A percentile compares a stretch with the other conserved stretches of the same genome.
phyloP scores from a whole-genome alignment of 2,113 vertebrate genomes.

The Sclerurus mexicanus region DNA sequence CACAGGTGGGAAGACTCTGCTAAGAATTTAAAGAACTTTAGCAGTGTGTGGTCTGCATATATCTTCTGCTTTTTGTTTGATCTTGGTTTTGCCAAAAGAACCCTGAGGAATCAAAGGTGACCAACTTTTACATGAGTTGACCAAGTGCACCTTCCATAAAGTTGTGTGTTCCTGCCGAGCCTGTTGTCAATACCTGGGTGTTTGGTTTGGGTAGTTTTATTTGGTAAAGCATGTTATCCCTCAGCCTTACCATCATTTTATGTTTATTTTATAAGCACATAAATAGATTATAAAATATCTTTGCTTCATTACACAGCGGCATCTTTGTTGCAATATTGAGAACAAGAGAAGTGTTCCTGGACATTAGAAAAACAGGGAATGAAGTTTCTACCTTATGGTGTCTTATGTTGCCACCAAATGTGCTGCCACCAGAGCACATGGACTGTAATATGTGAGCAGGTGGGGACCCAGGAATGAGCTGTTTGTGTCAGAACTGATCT shows the following conservation, averaged over 20 bases:
- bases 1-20: not conserved
- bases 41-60: fast-evolving
- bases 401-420: not conserved
- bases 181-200: fast-evolving
- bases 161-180: not conserved
- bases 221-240: not conserved
- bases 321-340: not conserved
- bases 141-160: not conserved
- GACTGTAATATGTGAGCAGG: fast-evolving
- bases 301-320: fast-evolving
- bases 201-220: not conserved
- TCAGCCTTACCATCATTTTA: not conserved
- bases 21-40: not conserved
- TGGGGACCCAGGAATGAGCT: not conserved
- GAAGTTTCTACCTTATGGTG: not conserved
- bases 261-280: not conserved
- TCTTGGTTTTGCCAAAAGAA: not conserved
- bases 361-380: not conserved
- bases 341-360: not conserved
- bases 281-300: not conserved
- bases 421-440: not conserved
- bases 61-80: not conserved
- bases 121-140: fast-evolving
- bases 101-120: not conserved
- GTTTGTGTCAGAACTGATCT: fast-evolving